These are phyloP conservation scores for Progne subis DNA, from an alignment of 2,113 vertebrate species.

Conservation along the genomic window DNA sequence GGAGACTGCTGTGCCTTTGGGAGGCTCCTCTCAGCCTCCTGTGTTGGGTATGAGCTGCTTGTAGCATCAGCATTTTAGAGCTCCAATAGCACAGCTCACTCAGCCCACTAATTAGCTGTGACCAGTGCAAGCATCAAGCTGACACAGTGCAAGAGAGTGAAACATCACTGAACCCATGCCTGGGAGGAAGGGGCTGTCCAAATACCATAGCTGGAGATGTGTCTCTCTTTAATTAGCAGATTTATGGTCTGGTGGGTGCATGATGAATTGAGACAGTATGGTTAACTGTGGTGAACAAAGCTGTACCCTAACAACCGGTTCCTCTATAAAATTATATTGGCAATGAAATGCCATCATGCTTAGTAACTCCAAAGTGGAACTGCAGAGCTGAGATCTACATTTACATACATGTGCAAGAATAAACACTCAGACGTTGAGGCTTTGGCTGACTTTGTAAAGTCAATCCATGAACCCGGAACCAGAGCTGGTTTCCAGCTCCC, in stretches of 20 bases:
- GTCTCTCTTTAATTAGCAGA: not conserved
- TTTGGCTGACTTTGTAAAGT: not conserved
- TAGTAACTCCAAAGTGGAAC: not conserved
- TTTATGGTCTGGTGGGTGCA: not conserved
- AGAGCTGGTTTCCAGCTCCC: not conserved
- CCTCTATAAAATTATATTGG: not conserved
- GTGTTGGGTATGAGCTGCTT: not conserved
- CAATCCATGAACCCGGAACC: not conserved
- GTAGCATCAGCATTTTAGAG: not conserved
- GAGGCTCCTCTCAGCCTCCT: not conserved
- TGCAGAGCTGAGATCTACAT: not conserved
- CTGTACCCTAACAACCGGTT: not conserved
- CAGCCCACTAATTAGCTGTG: constrained; percentile 11
- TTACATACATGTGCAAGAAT: not conserved
- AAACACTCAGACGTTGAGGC: not conserved
- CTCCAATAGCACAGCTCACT: not conserved
- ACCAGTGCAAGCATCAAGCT: not conserved
- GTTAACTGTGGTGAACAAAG: constrained; percentile 21
- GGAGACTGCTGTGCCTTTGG: not conserved
- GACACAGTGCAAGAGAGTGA: not conserved
- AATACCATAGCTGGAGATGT: not conserved
- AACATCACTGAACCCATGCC: not conserved
- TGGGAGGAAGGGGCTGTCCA: not conserved
- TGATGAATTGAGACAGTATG: not conserved
- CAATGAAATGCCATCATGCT: not conserved